Evolutionary conservation across 2,888 invertebrate genomes (phyloP).

Genomic region (Cremastinae sp.): DNA sequence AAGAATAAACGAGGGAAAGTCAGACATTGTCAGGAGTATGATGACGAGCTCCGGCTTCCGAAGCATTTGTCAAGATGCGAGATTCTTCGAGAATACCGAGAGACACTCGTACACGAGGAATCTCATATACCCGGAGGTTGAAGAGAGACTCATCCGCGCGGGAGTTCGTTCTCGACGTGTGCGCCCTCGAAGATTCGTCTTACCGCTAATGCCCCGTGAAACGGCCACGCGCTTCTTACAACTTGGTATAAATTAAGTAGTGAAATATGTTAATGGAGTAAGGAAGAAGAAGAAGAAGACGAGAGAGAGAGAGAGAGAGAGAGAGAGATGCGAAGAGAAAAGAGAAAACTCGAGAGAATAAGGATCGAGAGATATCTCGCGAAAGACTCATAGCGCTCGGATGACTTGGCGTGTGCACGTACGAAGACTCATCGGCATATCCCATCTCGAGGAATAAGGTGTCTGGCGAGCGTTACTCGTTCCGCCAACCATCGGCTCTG

Average conservation of each 20-base stretch:
- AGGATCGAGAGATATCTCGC: slow-evolving; percentile 41
- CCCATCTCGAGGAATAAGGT: slow-evolving; percentile 76
- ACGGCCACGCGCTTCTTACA: slow-evolving; percentile 66
- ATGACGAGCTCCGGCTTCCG: too few relatives aligned
- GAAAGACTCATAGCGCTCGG: slow-evolving; percentile 17
- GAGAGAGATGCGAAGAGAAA: too few relatives aligned
- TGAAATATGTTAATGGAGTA: slow-evolving; percentile 77
- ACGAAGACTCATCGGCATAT: slow-evolving; percentile 63
- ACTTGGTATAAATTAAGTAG: slow-evolving; percentile 72
- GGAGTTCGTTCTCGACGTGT: slow-evolving; percentile 12
- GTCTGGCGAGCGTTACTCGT: slow-evolving; percentile 72
- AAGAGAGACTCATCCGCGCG: not conserved
- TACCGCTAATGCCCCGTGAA: slow-evolving; percentile 73
- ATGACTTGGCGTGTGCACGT: slow-evolving; percentile 30
- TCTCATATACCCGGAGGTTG: not conserved
- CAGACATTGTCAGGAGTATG: too few relatives aligned
- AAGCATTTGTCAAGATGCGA: too few relatives aligned
- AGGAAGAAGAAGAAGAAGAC: slow-evolving; percentile 33
- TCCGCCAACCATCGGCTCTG: slow-evolving; percentile 61
- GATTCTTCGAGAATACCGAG: too few relatives aligned
- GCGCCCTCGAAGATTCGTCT: slow-evolving; percentile 65
- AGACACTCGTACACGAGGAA: too few relatives aligned
- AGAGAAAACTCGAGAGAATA: too few relatives aligned
- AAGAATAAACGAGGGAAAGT: too few relatives aligned
- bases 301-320: too few relatives aligned